Evolutionary conservation across 2,797 vertebrate species (phyloP).

Genomic region (Balearica regulorum): DNA sequence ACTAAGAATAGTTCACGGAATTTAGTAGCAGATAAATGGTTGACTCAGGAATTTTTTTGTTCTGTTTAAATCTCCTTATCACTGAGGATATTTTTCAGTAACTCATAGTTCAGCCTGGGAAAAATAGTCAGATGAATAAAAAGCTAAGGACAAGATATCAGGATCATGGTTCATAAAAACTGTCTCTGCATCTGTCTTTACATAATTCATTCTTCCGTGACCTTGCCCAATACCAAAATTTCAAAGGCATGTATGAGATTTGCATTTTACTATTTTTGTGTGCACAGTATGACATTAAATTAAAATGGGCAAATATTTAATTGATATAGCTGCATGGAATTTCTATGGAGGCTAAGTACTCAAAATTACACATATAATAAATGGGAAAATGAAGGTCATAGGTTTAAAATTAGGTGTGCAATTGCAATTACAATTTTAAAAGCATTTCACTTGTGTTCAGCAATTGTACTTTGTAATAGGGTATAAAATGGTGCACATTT

Average conservation of each 20-base stretch:
- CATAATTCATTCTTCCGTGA: constrained; percentile 46
- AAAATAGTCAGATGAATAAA: constrained; percentile 58
- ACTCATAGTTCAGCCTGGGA: constrained; percentile 25
- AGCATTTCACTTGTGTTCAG: constrained; percentile 15
- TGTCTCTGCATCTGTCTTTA: constrained; percentile 33
- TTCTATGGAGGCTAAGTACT: constrained; percentile 7
- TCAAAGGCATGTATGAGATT: constrained; percentile 13
- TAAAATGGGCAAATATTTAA: constrained; percentile 32
- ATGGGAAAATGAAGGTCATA: background rate
- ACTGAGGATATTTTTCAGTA: constrained; percentile 61
- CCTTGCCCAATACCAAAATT: constrained; percentile 22
- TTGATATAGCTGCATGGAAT: constrained; percentile 8
- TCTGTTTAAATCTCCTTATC: constrained; percentile 68
- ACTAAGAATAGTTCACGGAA: constrained; percentile 65
- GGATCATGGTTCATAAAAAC: constrained; percentile 39
- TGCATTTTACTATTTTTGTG: constrained; percentile 42
- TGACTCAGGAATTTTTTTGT: constrained; percentile 53
- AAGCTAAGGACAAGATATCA: background rate
- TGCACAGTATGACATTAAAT: constrained; percentile 18
- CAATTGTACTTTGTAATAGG: background rate
- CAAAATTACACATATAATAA: constrained; percentile 1
- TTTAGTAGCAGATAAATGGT: constrained; percentile 64
- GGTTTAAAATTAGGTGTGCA: constrained; percentile 22
- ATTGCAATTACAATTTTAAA: background rate
- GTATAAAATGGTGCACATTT: constrained; percentile 25